Evolutionary conservation across 2,888 invertebrate genomes (phyloP).

Genomic region (Nematopogon swammerdamellus): DNA sequence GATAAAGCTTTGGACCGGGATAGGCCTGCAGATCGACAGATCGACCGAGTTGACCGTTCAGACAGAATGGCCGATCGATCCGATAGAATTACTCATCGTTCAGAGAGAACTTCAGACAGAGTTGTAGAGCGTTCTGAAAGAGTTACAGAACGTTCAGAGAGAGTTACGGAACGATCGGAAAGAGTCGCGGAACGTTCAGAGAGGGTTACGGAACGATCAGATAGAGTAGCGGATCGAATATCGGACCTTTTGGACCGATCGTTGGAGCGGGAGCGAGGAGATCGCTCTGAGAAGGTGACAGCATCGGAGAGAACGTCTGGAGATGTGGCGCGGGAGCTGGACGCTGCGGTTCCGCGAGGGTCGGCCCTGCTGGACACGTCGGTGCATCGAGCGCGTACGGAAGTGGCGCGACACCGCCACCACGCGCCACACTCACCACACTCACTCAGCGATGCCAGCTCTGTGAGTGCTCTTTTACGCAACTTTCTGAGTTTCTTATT

Average conservation of each 20-base stretch:
- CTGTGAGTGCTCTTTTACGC: constrained; percentile 28
- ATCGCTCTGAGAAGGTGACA: constrained; percentile 6
- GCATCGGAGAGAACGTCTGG: constrained; percentile 8
- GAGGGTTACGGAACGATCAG: background rate
- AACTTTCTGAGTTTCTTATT: background rate
- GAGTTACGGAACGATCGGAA: background rate
- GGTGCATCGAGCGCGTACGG: constrained; percentile 69
- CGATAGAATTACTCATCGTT: no score
- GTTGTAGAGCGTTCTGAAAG: no score
- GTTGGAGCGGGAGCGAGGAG: constrained; percentile 9
- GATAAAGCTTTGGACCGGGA: no score
- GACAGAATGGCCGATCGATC: no score
- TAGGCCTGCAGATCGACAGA: no score
- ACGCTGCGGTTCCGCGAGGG: constrained; percentile 79
- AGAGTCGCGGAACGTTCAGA: background rate
- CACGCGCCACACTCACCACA: constrained; percentile 40
- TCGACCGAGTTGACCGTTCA: no score
- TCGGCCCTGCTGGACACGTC: constrained; percentile 85
- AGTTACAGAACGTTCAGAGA: no score
- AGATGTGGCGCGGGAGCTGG: constrained; percentile 64
- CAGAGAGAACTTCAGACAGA: no score
- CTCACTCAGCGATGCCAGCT: constrained; percentile 62
- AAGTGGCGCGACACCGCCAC: constrained; percentile 68
- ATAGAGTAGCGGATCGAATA: background rate
- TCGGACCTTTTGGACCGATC: background rate